These are phyloP conservation scores for Petrocephalus zakoni DNA, from an alignment of 2,113 vertebrate genomes.

Conservation along the genomic window DNA sequence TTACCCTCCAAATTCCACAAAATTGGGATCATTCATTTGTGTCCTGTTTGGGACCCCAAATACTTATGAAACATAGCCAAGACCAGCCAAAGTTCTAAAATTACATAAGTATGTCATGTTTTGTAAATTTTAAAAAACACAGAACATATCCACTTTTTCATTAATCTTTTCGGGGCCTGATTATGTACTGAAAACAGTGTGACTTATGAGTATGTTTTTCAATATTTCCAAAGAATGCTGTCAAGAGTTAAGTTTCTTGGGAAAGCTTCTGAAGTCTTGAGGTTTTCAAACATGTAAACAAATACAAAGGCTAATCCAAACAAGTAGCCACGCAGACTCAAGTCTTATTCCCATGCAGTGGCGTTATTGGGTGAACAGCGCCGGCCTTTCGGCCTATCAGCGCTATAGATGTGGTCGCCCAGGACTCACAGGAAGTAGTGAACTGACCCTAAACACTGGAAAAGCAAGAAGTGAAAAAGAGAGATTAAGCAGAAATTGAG, in stretches of 20 bases:
- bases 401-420: background rate
- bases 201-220: background rate
- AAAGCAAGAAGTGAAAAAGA: background rate
- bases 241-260: conserved; percentile 2
- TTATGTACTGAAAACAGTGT: background rate
- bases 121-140: background rate
- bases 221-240: background rate
- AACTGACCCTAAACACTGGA: background rate
- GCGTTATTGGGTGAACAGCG: background rate
- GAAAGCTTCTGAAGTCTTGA: background rate
- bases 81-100: background rate
- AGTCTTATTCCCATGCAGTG: background rate
- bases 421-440: background rate
- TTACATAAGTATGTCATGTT: background rate
- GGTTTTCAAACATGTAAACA: conserved; percentile 12
- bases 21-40: background rate
- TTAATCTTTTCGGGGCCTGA: background rate
- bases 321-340: background rate
- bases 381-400: background rate
- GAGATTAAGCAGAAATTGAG: background rate
- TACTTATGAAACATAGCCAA: background rate
- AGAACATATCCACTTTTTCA: background rate
- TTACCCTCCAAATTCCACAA: background rate
- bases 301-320: background rate
- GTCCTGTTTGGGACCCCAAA: background rate